phyloP scores from a whole-genome alignment of 2,797 vertebrate species.

The Zenarchopterus dispar region DNA sequence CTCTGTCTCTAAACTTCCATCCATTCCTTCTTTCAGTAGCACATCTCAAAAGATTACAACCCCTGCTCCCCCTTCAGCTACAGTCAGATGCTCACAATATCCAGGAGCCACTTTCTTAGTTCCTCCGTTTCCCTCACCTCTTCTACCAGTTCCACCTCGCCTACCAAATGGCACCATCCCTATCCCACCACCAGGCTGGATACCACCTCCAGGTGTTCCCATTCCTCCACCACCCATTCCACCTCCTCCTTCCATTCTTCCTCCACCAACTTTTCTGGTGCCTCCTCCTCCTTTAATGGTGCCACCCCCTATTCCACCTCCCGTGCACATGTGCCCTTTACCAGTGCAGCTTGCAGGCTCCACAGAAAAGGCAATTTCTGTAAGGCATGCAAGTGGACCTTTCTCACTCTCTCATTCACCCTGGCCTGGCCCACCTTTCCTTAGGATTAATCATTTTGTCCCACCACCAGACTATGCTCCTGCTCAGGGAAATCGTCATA shows the following conservation, averaged over 20 bases:
- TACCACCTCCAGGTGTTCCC: slow-evolving; percentile 64
- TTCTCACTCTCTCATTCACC: slow-evolving; percentile 75
- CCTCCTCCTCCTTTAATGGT: slow-evolving; percentile 82
- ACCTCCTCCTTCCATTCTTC: slow-evolving; percentile 75
- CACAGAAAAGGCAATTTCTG: slow-evolving; percentile 81
- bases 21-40: slow-evolving; percentile 73
- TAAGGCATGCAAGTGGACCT: slow-evolving; percentile 3
- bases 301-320: slow-evolving; percentile 80
- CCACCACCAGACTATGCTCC: slow-evolving; percentile 87
- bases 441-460: slow-evolving; percentile 90
- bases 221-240: slow-evolving; percentile 82
- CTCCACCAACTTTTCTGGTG: slow-evolving; percentile 76
- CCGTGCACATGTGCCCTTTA: slow-evolving; percentile 80
- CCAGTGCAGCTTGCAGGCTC: slow-evolving; percentile 82
- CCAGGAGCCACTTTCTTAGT: slow-evolving; percentile 38
- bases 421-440: slow-evolving; percentile 83
- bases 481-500: slow-evolving; percentile 84
- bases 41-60: slow-evolving; percentile 76
- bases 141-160: slow-evolving; percentile 61
- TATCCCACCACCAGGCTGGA: slow-evolving; percentile 68
- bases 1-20: slow-evolving; percentile 79
- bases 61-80: slow-evolving; percentile 68
- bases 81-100: slow-evolving; percentile 24
- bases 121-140: slow-evolving; percentile 48
- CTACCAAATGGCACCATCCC: slow-evolving; percentile 72